Evolutionary conservation across 2,888 invertebrate genomes (phyloP).

Genomic region (Herminia tarsipennalis): DNA sequence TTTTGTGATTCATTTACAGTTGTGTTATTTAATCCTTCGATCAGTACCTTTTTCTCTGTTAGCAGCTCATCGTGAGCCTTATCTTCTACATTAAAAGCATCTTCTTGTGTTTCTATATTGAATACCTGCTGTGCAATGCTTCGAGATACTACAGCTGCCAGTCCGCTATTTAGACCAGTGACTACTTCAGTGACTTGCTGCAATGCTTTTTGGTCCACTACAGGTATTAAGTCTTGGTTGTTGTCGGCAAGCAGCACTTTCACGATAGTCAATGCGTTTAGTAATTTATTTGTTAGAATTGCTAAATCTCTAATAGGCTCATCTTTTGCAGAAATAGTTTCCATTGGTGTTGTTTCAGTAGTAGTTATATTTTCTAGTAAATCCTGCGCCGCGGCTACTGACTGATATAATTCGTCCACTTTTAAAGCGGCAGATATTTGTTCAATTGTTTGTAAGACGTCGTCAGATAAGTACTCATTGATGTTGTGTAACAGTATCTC

Average conservation of each 20-base stretch:
- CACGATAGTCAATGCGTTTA: constrained; percentile 37
- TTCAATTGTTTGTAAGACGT: constrained; percentile 38
- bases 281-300: constrained; percentile 15
- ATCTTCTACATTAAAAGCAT: not conserved
- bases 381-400: constrained; percentile 41
- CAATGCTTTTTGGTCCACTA: constrained; percentile 25
- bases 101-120: not conserved
- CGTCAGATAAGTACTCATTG: constrained; percentile 49
- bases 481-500: constrained; percentile 46
- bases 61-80: no score
- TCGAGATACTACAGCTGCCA: constrained; percentile 11
- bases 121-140: not conserved
- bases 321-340: not conserved
- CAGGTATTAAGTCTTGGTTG: constrained; percentile 21
- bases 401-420: constrained; percentile 39
- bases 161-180: constrained; percentile 24
- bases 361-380: constrained; percentile 38
- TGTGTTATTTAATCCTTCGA: no score
- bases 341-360: not conserved
- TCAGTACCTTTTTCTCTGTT: no score
- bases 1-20: no score
- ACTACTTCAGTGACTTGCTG: constrained; percentile 40
- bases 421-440: constrained; percentile 35
- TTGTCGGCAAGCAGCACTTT: constrained; percentile 37
- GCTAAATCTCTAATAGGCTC: not conserved